phyloP scores from a whole-genome alignment of 2,113 vertebrate genomes.

The Orthonyx spaldingii region DNA sequence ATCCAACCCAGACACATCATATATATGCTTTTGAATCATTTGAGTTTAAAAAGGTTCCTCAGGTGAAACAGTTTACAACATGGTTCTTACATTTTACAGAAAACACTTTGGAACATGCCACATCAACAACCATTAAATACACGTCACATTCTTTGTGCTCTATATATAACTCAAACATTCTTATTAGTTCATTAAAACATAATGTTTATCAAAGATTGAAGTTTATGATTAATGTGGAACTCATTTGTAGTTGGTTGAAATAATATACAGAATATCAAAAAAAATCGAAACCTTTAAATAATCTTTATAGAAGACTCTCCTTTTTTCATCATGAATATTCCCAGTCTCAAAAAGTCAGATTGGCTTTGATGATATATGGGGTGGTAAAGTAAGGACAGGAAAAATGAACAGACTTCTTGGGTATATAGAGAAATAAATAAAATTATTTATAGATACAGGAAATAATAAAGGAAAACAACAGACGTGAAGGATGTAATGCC shows the following conservation, averaged over 20 bases:
- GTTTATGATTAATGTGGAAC: background rate
- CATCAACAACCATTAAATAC: background rate
- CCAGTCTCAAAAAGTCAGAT: background rate
- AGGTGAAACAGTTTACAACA: background rate
- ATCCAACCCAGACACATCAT: background rate
- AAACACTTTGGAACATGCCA: background rate
- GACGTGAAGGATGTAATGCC: background rate
- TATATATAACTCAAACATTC: background rate
- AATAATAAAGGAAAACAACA: background rate
- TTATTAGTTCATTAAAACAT: background rate
- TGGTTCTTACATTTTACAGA: constrained; percentile 18
- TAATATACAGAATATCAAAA: background rate
- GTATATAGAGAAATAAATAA: background rate
- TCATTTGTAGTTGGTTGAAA: background rate
- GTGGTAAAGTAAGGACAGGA: background rate
- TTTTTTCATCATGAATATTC: background rate
- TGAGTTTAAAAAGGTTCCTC: background rate
- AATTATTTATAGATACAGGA: background rate
- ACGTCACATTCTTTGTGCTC: background rate
- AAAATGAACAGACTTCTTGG: background rate
- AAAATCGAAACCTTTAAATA: background rate
- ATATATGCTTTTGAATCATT: background rate
- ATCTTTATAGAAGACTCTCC: background rate
- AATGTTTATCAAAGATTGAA: background rate
- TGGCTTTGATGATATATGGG: background rate